Conservation (phyloP, 1,140 invertebrate species). For the Heliconius congener region DNA sequence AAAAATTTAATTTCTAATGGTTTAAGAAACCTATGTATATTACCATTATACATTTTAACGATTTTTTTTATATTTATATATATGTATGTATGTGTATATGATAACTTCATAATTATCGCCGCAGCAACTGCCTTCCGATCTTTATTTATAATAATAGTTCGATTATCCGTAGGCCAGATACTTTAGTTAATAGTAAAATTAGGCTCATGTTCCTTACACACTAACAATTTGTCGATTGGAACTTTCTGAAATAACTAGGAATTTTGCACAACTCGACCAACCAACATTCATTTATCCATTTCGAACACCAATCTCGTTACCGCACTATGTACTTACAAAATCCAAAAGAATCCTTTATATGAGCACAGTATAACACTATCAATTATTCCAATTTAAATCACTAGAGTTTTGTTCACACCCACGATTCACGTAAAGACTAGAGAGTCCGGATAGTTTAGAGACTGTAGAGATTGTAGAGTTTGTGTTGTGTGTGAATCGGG, state of each 20-base stretch:
- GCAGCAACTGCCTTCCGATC: constrained; percentile 50
- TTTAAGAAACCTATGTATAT: constrained; percentile 75
- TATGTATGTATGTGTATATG: constrained; percentile 64
- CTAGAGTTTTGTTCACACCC: constrained; percentile 41
- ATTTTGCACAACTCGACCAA: constrained; percentile 56
- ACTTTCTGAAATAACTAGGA: constrained; percentile 63
- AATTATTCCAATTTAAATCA: constrained; percentile 44
- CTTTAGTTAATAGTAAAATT: constrained; percentile 72
- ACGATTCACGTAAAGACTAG: constrained; percentile 71
- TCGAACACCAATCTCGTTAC: constrained; percentile 41
- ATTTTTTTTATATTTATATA: constrained; percentile 67
- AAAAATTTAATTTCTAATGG: constrained; percentile 77
- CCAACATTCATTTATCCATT: constrained; percentile 34
- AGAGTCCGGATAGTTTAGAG: constrained; percentile 64
- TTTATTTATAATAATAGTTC: constrained; percentile 68
- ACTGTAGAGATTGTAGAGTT: constrained; percentile 67
- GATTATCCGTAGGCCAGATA: constrained; percentile 75
- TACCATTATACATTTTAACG: constrained; percentile 75
- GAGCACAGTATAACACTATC: constrained; percentile 43
- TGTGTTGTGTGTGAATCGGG: constrained; percentile 68
- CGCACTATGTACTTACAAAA: constrained; percentile 56
- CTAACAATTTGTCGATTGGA: constrained; percentile 63
- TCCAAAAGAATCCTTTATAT: constrained; percentile 52
- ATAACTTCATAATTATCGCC: constrained; percentile 61
- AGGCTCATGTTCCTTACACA: constrained; percentile 67